Evolutionary conservation across 2,888 invertebrate genomes (phyloP), one percentile per base, ranked within the genome.

Genomic region (Scaptomyza flava): DNA sequence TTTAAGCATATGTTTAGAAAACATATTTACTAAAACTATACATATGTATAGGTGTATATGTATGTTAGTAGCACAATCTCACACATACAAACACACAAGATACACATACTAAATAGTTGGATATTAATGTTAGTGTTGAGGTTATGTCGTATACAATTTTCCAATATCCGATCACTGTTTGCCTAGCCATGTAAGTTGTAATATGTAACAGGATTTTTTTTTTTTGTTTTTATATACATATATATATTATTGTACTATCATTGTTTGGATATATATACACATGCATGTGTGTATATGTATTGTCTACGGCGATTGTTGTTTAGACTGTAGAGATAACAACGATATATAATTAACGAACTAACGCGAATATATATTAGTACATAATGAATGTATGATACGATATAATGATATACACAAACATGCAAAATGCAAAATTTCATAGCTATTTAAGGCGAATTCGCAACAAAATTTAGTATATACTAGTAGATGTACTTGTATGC

Each of bases 141-240:
- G 65, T 79, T 84, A 79, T 81, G 79, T 78, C 81, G 71, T 78
- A 85, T 46, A 51, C n/a, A 41, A 68, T 75, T 80, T 85, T 85
- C 72, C 76, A 85, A 79, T 81, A 85, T 80, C 78, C 62, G 60
- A 84, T 76, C 76, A 81, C 72, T 81, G 79, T 79, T 79, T 81
- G 47, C 67, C 58, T 84, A 83, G 81, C 41, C 34, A 83, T 14
- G 81, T 83, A 79, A 79, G 84, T 53, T 66, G 65, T 65, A 68
- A 54, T 34, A 50, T 65, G 62, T 69, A 81, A 67, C 41, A 45
- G 42, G 34, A 66, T 54, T 66, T 67, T 60, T 74, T 62, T 60
- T 33, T 54, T 66, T 67, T 60, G 70, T 62, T 60, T 33, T 42
- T 30, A 48, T 56, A 68, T 51, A 52, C 46, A 54, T 30, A 53